Evolutionary conservation across 2,797 vertebrate genomes (phyloP), one percentile per base, ranked within the genome.

Genomic region (Neosilurus hyrtlii): DNA sequence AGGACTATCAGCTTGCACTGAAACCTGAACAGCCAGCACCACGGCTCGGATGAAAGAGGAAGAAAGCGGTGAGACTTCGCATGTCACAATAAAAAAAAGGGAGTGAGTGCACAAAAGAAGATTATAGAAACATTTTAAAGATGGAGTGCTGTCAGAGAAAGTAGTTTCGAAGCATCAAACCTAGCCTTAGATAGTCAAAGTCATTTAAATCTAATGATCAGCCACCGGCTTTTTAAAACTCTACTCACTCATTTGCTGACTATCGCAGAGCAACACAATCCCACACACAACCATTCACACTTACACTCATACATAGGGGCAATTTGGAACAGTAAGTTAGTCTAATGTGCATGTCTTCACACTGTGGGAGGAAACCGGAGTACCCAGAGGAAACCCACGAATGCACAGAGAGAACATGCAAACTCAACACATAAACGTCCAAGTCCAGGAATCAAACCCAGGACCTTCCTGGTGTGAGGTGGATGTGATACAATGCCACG

Each of bases 1-100:
- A 86, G 83, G 4, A 74, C 86, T 92, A 91, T 94, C 92, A 90
- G 73, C 74, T 94, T 94, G 82, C 93, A 92, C 83, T 91, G 92
- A 93, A 94, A 94, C 88, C 82, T 89, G 91, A 94, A 91, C 87
- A 93, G 86, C 80, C 78, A 89, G 87, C 89, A 49, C 8, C 63
- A 79, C 14, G 67, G 66, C 71, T 71, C 57, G 24, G 82, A 79
- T 85, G 62, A 84, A 81, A 70, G 63, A 26, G 30, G 54, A 57
- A 70, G 30, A 4, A 62, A 26, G 26, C 24, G 24, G 61, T 57
- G 71, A 52, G 65, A 24, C 24, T 79, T 54, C 68, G 63, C n/a
- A 16, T 49, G 30, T 30, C 30, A 30, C 30, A 2, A 30, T 30
- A 30, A 30, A 30, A 7, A 65, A 63, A 56, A 82, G 14, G 6